These are phyloP conservation scores for Malacosoma neustria DNA, from an alignment of 2,888 invertebrate genomes.

Conservation along the genomic window DNA sequence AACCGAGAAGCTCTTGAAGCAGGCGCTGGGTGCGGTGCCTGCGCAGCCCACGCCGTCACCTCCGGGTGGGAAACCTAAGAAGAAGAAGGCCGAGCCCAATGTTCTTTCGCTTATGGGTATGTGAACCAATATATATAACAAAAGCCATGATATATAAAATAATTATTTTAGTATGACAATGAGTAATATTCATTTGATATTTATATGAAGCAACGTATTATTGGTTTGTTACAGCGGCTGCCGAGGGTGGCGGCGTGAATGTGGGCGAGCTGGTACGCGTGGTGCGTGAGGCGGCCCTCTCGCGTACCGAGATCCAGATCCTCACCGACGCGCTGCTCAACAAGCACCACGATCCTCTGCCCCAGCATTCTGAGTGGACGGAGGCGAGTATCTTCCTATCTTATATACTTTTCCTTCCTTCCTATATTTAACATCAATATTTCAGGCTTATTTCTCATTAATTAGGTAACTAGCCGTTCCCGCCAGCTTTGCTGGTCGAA, in stretches of 20 bases:
- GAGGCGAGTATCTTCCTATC: too few species aligned
- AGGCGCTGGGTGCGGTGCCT: constrained; percentile 32
- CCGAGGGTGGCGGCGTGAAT: constrained; percentile 80
- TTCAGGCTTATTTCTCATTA: too few species aligned
- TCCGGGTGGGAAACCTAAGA: constrained; percentile 45
- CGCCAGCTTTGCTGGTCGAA: too few species aligned
- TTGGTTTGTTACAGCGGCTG: constrained; percentile 53
- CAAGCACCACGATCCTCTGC: constrained; percentile 87
- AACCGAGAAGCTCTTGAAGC: constrained; percentile 56
- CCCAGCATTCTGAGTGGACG: constrained; percentile 88
- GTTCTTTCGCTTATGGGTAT: constrained; percentile 58
- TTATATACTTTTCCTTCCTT: too few species aligned
- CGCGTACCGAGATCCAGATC: constrained; percentile 90
- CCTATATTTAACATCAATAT: too few species aligned
- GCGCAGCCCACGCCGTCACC: constrained; percentile 28
- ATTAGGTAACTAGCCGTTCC: too few species aligned
- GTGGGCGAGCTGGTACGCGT: constrained; percentile 81
- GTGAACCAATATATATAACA: too few species aligned
- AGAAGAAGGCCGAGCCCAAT: constrained; percentile 57
- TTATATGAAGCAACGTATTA: not conserved
- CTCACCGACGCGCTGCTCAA: constrained; percentile 92
- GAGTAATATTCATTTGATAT: not conserved
- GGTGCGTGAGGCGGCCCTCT: constrained; percentile 86
- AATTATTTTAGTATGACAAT: not conserved
- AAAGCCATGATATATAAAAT: too few species aligned